Evolutionary conservation across 2,797 vertebrate species (phyloP).

Genomic region (Anguilla anguilla): DNA sequence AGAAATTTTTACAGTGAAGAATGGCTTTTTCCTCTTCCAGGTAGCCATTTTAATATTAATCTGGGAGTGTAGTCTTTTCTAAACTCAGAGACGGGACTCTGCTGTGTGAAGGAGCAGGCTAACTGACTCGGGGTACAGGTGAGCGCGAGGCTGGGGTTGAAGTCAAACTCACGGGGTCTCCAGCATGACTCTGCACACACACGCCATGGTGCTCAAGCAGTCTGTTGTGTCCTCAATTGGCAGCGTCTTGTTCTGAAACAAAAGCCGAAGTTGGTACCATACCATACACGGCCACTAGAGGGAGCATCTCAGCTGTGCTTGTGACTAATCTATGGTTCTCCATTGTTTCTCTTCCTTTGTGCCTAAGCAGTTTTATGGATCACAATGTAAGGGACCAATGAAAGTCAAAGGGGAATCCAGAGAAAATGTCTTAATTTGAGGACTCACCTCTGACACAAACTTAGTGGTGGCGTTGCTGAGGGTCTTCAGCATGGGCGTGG

Average conservation of each 20-base stretch:
- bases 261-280: neutral
- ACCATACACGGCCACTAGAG: constrained; percentile 50
- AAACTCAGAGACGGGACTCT: neutral
- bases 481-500: constrained; percentile 91
- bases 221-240: constrained; percentile 92
- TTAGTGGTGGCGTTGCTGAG: constrained; percentile 91
- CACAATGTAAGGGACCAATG: neutral
- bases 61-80: neutral
- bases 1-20: neutral
- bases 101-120: neutral
- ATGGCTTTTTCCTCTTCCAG: neutral
- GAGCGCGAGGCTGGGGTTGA: neutral
- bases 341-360: neutral
- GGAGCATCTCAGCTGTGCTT: constrained; percentile 38
- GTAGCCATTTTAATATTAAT: neutral
- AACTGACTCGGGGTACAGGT: neutral
- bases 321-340: neutral
- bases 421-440: neutral
- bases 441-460: constrained; percentile 85
- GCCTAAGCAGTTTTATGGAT: neutral
- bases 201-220: constrained; percentile 92
- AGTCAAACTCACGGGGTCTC: constrained; percentile 86
- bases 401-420: neutral
- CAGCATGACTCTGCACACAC: constrained; percentile 89
- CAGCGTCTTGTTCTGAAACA: constrained; percentile 85